Percentiles rank a stretch among this genome's conserved stretches.
Conservation (phyloP, 2,797 vertebrate genomes). For the Chrosomus eos region DNA sequence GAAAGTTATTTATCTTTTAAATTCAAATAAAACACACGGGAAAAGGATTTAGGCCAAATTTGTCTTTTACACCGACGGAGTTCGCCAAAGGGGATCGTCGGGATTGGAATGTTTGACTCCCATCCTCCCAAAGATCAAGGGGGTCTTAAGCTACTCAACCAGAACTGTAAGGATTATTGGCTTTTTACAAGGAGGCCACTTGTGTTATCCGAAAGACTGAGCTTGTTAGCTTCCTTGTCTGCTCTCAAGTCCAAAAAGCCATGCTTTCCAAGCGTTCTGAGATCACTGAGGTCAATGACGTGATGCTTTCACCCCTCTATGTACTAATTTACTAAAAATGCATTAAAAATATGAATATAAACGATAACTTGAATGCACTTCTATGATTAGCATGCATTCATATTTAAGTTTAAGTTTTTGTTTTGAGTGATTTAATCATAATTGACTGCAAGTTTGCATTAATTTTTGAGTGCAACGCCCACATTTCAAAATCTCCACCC, state of each 20-base stretch:
- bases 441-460: neutral
- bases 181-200: slow-evolving; percentile 69
- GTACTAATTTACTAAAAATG: neutral
- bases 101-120: slow-evolving; percentile 72
- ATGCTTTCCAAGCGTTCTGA: neutral
- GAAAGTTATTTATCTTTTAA: slow-evolving; percentile 69
- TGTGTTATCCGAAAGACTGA: slow-evolving; percentile 58
- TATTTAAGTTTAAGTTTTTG: neutral
- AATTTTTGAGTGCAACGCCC: neutral
- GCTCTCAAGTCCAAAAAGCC: slow-evolving; percentile 61
- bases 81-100: slow-evolving; percentile 57
- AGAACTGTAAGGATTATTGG: slow-evolving; percentile 69
- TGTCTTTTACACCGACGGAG: slow-evolving; percentile 73
- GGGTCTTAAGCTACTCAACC: slow-evolving; percentile 65
- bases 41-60: slow-evolving; percentile 68
- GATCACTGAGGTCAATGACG: neutral
- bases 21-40: slow-evolving; percentile 69
- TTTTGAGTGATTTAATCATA: neutral
- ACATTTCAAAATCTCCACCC: neutral
- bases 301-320: neutral
- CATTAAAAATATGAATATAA: neutral
- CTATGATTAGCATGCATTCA: neutral
- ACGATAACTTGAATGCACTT: neutral
- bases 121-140: slow-evolving; percentile 64
- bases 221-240: slow-evolving; percentile 55